phyloP scores from a whole-genome alignment of 2,888 invertebrate species.

The Archips xylosteana region DNA sequence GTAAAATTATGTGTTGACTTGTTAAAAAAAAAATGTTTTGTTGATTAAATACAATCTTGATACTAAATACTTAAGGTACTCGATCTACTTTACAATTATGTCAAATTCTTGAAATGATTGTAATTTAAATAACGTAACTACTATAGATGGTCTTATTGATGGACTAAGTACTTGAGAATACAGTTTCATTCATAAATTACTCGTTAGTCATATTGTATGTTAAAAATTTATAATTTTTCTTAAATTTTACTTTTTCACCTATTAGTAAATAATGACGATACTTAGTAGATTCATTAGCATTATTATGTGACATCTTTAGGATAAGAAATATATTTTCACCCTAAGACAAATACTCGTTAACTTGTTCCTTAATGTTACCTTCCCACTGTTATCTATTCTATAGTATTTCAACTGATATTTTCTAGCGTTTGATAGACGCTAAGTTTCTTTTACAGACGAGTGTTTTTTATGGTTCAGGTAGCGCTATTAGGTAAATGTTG shows the following conservation, averaged over 20 bases:
- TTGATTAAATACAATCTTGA: too few relatives aligned
- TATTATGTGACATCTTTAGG: background rate
- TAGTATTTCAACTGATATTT: conserved; percentile 1
- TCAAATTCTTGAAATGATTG: too few relatives aligned
- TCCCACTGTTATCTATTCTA: conserved; percentile 25
- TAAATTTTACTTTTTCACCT: conserved; percentile 10
- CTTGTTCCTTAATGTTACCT: conserved; percentile 28
- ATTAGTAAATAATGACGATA: conserved; percentile 9
- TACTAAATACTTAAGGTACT: too few relatives aligned
- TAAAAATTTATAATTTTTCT: background rate
- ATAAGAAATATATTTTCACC: conserved; percentile 11
- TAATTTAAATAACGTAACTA: too few relatives aligned
- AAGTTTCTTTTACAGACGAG: conserved; percentile 2
- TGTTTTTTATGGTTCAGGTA: conserved; percentile 21
- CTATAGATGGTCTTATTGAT: too few relatives aligned
- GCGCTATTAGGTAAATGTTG: conserved; percentile 42
- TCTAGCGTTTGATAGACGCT: background rate
- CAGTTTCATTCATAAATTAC: background rate
- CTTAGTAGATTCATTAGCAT: conserved; percentile 13
- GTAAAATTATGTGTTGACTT: too few relatives aligned
- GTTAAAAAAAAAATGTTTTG: too few relatives aligned
- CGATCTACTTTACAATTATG: background rate
- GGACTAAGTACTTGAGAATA: too few relatives aligned
- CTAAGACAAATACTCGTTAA: conserved; percentile 13
- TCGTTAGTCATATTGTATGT: background rate